phyloP scores from a whole-genome alignment of 2,113 vertebrate genomes.

The Entosphenus tridentatus region DNA sequence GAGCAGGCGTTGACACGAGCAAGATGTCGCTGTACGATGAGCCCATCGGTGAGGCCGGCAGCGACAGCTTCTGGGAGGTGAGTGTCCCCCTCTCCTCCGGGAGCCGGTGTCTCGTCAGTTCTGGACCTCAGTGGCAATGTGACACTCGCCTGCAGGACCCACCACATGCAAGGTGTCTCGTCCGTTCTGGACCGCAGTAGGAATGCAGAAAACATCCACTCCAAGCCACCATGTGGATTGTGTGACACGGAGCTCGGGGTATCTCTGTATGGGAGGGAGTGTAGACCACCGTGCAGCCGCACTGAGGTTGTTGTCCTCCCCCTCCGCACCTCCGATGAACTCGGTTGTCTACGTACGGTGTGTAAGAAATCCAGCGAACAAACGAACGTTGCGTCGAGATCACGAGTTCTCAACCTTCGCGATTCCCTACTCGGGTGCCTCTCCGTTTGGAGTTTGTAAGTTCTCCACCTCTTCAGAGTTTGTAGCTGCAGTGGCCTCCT shows the following conservation, averaged over 20 bases:
- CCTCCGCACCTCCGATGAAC: no score
- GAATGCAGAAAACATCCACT: not conserved
- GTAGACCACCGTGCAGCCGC: no score
- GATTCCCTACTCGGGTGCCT: not conserved
- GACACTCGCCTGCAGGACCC: not conserved
- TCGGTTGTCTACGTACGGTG: no score
- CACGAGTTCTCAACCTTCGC: no score
- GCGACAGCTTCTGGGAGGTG: constrained; percentile 98
- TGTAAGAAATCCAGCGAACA: no score
- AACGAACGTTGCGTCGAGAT: no score
- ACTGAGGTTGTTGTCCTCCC: no score
- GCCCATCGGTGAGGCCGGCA: not conserved
- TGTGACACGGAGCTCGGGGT: no score
- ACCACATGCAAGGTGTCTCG: not conserved
- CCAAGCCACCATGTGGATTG: not conserved
- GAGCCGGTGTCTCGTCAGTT: not conserved
- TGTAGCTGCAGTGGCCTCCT: not conserved
- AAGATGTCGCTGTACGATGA: constrained; percentile 1
- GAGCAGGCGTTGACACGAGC: no score
- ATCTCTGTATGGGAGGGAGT: no score
- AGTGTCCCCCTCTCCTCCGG: constrained; percentile 9
- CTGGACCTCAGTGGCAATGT: not conserved
- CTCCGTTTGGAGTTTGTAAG: not conserved
- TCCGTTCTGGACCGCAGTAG: not conserved
- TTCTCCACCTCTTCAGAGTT: not conserved